Percentiles rank a stretch among this genome's conserved stretches.
These are phyloP conservation scores for Lasius platythorax DNA, from an alignment of 2,888 invertebrate species.

Conservation along the genomic window DNA sequence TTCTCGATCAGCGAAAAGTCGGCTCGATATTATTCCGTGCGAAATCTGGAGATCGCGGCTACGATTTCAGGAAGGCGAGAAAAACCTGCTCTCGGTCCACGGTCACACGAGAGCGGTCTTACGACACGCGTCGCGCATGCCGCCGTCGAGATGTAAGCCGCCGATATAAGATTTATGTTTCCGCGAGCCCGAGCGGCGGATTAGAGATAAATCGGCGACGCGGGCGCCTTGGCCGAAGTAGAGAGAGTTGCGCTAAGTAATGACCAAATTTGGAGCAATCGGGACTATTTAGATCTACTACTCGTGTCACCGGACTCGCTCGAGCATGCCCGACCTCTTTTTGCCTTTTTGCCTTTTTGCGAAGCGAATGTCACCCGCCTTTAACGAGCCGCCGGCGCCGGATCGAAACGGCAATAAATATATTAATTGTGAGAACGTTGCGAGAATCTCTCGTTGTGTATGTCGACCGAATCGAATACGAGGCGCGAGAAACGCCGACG, in stretches of 20 bases:
- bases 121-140: constrained; percentile 71
- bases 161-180: constrained; percentile 74
- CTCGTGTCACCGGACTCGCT: constrained; percentile 25
- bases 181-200: constrained; percentile 61
- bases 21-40: constrained; percentile 66
- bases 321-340: constrained; percentile 1
- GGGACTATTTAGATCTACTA: constrained; percentile 44
- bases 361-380: constrained; percentile 16
- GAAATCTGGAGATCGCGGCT: constrained; percentile 68
- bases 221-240: constrained; percentile 56
- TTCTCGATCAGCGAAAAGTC: constrained; percentile 58
- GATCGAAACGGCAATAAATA: constrained; percentile 23
- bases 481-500: constrained; percentile 1
- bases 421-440: constrained; percentile 46
- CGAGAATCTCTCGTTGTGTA: neutral
- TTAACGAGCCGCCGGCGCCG: constrained; percentile 15
- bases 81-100: constrained; percentile 69
- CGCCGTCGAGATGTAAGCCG: constrained; percentile 65
- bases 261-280: constrained; percentile 70
- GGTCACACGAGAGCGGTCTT: constrained; percentile 60
- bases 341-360: neutral
- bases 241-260: constrained; percentile 61
- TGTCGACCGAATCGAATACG: neutral
- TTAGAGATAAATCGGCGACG: constrained; percentile 71
- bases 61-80: constrained; percentile 58